Base-by-base conservation (phyloP, 1,140 invertebrate species). In the Aphelenchoides fujianensis region DNA sequence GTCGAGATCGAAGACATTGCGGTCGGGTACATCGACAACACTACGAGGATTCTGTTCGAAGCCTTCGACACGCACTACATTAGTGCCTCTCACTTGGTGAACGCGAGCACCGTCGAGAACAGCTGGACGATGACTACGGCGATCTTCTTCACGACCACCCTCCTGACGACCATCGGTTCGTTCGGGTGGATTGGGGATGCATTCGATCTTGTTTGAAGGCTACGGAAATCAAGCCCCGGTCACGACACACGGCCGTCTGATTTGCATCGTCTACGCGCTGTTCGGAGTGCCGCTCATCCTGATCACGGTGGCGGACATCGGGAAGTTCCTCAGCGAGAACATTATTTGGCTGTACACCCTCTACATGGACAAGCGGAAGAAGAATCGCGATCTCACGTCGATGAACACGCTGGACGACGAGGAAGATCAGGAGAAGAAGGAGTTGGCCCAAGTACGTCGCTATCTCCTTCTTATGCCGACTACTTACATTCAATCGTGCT, bases 41-140 rank as follows among this genome's bases (percentile, higher is more conserved):
- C 80, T 9, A 77, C 83, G 7, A 62, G 76, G 31, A 54, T 83
- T 35, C 72, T 83, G 19, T 83, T 83, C 71, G 82, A 84, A 34
- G 82, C 82, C 19, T 83, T 84, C 71, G 82, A 83, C 70, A 83
- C 82, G 3, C 83, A 84, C 59, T 83, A 82, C 68, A 77, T 83
- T 31, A 75, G 66, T 27, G 34, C 66, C 28, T 37, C 57, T 7
- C 72, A 78, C 36, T 62, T 81, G 30, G 31, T 35, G 23, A 62
- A 72, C 66, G 68, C 41, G 34, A 71, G 48, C 37, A 19, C 23
- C 31, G 61, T 69, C 1, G 62, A 79, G 67, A 70, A 72, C 69
- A 80, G 52, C 63, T 84, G 82, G 82, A 84, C 82, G 27, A 72
- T 82, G 27, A 84, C 79, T 52, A 84, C 83, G 35, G 72, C 83